Conservation (phyloP, 2,888 invertebrate species). For the Cylindroiulus punctatus region DNA sequence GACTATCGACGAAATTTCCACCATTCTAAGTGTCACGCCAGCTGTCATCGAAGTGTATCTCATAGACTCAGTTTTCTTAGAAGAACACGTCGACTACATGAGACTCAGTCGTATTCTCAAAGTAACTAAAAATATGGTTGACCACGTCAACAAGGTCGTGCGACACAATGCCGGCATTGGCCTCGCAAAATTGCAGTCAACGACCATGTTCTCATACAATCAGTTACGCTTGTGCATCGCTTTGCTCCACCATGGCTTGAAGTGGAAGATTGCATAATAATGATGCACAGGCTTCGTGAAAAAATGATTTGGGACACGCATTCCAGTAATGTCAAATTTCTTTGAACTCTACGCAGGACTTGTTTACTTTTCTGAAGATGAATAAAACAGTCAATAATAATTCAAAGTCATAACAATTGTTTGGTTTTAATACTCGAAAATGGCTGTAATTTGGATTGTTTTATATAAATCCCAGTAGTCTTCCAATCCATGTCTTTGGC, state of each 20-base stretch:
- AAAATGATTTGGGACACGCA: neutral
- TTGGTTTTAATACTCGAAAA: neutral
- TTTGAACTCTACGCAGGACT: neutral
- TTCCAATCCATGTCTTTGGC: too few species aligned
- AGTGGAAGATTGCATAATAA: constrained; percentile 30
- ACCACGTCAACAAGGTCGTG: constrained; percentile 26
- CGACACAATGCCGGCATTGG: constrained; percentile 13
- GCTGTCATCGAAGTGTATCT: constrained; percentile 56
- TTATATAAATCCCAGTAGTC: neutral
- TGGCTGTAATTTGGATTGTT: neutral
- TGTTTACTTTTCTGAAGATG: neutral
- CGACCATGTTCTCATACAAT: constrained; percentile 54
- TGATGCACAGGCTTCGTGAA: too few species aligned
- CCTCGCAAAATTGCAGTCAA: constrained; percentile 54
- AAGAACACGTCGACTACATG: constrained; percentile 54
- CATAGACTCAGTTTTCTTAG: constrained; percentile 57
- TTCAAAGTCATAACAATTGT: neutral
- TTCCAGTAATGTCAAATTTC: neutral
- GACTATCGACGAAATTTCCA: constrained; percentile 51
- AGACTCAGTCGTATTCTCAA: constrained; percentile 54
- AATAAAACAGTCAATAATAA: neutral
- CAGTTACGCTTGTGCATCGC: constrained; percentile 57
- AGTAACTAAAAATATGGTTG: constrained; percentile 43
- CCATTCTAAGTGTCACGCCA: constrained; percentile 32
- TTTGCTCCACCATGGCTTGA: constrained; percentile 55